Conservation (phyloP, 2,888 invertebrate species). For the Diarsia brunnea region DNA sequence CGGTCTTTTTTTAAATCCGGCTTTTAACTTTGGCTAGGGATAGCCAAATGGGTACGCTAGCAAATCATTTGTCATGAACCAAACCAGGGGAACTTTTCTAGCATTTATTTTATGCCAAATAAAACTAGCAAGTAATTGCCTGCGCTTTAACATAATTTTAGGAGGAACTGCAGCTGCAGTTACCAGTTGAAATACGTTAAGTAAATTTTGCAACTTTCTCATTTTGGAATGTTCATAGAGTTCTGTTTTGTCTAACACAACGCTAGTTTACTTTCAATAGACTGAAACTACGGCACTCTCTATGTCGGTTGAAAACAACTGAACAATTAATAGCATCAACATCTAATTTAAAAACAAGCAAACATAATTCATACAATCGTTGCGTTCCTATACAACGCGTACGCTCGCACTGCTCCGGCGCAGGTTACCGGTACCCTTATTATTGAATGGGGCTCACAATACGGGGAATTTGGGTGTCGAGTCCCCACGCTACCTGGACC, state of each 20-base stretch:
- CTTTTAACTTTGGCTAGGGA: conserved; percentile 25
- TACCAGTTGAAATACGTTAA: conserved; percentile 11
- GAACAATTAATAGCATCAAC: conserved; percentile 69
- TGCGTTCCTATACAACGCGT: conserved; percentile 68
- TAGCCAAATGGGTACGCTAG: conserved; percentile 42
- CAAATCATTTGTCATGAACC: conserved; percentile 30
- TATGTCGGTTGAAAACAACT: conserved; percentile 61
- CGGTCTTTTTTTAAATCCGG: conserved; percentile 33
- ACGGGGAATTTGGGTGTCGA: conserved; percentile 80
- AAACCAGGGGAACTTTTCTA: conserved; percentile 23
- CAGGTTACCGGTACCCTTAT: conserved; percentile 70
- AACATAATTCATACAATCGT: conserved; percentile 66
- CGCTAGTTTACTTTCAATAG: conserved; percentile 54
- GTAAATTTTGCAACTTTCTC: conserved; percentile 13
- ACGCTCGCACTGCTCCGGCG: conserved; percentile 71
- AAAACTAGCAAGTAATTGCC: conserved; percentile 19
- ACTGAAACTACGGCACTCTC: conserved; percentile 44
- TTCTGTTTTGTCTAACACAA: conserved; percentile 26
- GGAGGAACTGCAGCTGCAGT: conserved; percentile 16
- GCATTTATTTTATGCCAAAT: conserved; percentile 22
- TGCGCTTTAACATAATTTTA: conserved; percentile 23
- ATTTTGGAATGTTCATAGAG: conserved; percentile 32
- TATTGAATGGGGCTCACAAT: conserved; percentile 76
- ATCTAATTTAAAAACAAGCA: conserved; percentile 72
- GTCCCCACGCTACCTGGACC: conserved; percentile 83